Base-by-base conservation (phyloP, 2,113 vertebrate genomes). In the Gallinago jamesoni region DNA sequence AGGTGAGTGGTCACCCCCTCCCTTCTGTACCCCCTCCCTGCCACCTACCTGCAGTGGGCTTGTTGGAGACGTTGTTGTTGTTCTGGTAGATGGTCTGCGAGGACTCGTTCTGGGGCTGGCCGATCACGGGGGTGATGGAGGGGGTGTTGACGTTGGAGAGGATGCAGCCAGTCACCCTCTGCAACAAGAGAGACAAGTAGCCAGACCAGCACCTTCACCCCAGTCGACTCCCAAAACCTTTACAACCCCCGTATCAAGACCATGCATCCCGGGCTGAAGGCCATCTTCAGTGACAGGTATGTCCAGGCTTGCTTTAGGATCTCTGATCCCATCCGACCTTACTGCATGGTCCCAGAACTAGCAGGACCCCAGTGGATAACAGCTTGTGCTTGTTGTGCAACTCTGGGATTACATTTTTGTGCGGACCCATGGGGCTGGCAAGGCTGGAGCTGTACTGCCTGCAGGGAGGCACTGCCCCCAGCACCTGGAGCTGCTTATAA, bases 91-190 rank as follows among this genome's bases (percentile, higher is more conserved):
- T 98, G 78, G 98, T 98, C 55, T 98, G 98, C 2, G 98, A 87
- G 53, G 98, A 98, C 96, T 99, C 98, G 1, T 99, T 99, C 90
- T 99, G 99, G 39, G 99, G 99, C 98, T 99, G 99, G 84, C 98
- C 98, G 3, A 99, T 99, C 98, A 99, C 98, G 2, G 99, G 99
- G 14, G 99, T 99, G 84, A 99, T 97, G 57, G 99, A 99, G 3
- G 99, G 99, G 2, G 99, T 99, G 98, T 99, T 99, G 94, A 99
- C 99, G 0, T 99, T 99, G 91, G 99, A 99, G 70, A 99, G 99
- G 94, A 99, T 99, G 78, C 99, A 99, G 88, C 99, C 99, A 18
- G 99, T 99, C 97, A 99, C 99, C 97, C 99, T 98, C 99, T 99
- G 95, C 30, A 93, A 33, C 52, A 30, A 86, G 60, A 90, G 64